Percentiles rank a stretch among this genome's conserved stretches.
These are phyloP conservation scores for Chionomys nivalis DNA, from an alignment of 2,113 vertebrate genomes.

Conservation along the genomic window DNA sequence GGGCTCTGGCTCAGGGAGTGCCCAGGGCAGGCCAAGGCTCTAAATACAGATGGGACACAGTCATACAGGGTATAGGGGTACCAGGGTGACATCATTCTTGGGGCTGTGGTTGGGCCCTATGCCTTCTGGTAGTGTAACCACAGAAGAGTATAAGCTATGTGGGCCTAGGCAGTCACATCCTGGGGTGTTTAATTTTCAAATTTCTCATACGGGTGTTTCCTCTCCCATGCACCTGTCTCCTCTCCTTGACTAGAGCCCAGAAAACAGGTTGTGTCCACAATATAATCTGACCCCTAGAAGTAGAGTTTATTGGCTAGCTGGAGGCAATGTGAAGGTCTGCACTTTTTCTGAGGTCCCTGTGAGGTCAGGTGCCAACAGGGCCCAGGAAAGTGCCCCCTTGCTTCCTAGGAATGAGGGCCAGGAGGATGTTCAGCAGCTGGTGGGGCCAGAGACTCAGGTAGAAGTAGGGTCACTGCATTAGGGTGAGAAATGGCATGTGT, in stretches of 20 bases:
- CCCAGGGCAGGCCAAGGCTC: slow-evolving; percentile 71
- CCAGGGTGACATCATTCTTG: no score
- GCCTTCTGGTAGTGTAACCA: not conserved
- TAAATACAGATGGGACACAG: slow-evolving; percentile 18
- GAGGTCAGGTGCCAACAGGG: not conserved
- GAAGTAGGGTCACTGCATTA: no score
- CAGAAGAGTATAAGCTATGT: not conserved
- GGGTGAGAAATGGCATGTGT: not conserved
- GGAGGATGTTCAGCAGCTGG: not conserved
- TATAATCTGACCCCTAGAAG: not conserved
- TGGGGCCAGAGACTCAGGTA: not conserved
- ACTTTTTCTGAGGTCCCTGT: not conserved
- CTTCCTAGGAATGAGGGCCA: not conserved
- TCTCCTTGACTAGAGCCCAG: not conserved
- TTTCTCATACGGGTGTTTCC: not conserved
- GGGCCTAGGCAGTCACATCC: not conserved
- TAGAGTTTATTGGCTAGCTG: not conserved
- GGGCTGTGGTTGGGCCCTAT: not conserved
- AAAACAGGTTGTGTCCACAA: not conserved
- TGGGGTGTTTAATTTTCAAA: no score
- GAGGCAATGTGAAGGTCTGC: not conserved
- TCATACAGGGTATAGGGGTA: not conserved
- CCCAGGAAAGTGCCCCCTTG: not conserved
- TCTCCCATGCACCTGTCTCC: no score
- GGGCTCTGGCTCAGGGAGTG: not conserved